These are phyloP conservation scores for Drymonia ruficornis DNA, from an alignment of 2,888 invertebrate species.

Conservation along the genomic window DNA sequence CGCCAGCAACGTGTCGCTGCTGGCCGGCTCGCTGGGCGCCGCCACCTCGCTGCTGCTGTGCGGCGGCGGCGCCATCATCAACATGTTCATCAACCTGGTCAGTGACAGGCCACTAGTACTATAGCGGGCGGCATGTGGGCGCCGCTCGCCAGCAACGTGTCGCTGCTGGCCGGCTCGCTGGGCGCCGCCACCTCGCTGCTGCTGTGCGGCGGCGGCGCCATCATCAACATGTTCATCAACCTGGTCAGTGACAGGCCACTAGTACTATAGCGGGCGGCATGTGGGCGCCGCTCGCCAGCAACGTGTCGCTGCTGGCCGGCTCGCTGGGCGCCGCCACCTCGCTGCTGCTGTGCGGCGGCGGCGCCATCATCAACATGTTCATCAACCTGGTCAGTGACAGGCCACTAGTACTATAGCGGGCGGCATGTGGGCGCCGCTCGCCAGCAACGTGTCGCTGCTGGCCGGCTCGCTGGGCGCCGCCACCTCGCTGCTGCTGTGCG, in stretches of 20 bases:
- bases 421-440: slow-evolving; percentile 94
- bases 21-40: too few species aligned
- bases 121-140: slow-evolving; percentile 90
- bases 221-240: slow-evolving; percentile 94
- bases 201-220: slow-evolving; percentile 95
- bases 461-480: slow-evolving; percentile 94
- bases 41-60: too few species aligned
- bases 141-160: slow-evolving; percentile 96
- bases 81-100: too few species aligned
- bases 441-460: slow-evolving; percentile 95
- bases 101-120: too few species aligned
- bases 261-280: too few species aligned
- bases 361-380: slow-evolving; percentile 94
- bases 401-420: too few species aligned
- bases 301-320: slow-evolving; percentile 93
- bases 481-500: slow-evolving; percentile 93
- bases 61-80: too few species aligned
- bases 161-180: slow-evolving; percentile 92
- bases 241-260: slow-evolving; percentile 88
- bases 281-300: slow-evolving; percentile 96
- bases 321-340: slow-evolving; percentile 95
- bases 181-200: slow-evolving; percentile 95
- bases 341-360: slow-evolving; percentile 93
- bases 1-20: too few species aligned
- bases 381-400: slow-evolving; percentile 91